A percentile compares a stretch with the other conserved stretches of the same genome.
Evolutionary conservation across 2,888 invertebrate species (phyloP).

Genomic region (Zygogramma bicolorata): DNA sequence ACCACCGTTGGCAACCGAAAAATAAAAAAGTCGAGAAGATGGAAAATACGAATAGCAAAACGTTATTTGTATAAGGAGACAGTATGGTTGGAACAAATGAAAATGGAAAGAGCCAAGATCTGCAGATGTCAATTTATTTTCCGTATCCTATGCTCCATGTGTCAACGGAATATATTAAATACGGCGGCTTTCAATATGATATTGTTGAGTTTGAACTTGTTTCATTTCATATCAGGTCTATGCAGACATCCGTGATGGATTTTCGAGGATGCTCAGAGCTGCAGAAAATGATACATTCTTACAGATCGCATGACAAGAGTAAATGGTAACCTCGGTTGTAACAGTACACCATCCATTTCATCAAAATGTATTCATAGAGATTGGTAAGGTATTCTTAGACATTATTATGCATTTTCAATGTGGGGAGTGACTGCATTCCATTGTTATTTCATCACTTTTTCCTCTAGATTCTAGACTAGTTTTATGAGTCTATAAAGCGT

Average conservation of each 20-base stretch:
- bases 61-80: constrained; percentile 38
- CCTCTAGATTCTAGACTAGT: too few relatives aligned
- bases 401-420: too few relatives aligned
- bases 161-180: constrained; percentile 4
- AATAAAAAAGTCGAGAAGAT: constrained; percentile 19
- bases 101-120: neutral
- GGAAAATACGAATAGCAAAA: constrained; percentile 33
- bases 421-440: too few relatives aligned
- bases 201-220: neutral
- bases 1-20: constrained; percentile 8
- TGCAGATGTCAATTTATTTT: neutral
- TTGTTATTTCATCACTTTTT: too few relatives aligned
- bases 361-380: neutral
- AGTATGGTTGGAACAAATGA: constrained; percentile 22
- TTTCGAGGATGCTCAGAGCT: neutral
- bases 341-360: neutral
- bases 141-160: neutral
- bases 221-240: neutral
- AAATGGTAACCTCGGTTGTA: too few relatives aligned
- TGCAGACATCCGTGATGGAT: neutral
- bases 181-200: constrained; percentile 7
- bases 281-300: neutral
- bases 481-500: too few relatives aligned
- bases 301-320: neutral
- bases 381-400: too few relatives aligned